Conservation (phyloP, 2,113 vertebrate species). For the Albula glossodonta region DNA sequence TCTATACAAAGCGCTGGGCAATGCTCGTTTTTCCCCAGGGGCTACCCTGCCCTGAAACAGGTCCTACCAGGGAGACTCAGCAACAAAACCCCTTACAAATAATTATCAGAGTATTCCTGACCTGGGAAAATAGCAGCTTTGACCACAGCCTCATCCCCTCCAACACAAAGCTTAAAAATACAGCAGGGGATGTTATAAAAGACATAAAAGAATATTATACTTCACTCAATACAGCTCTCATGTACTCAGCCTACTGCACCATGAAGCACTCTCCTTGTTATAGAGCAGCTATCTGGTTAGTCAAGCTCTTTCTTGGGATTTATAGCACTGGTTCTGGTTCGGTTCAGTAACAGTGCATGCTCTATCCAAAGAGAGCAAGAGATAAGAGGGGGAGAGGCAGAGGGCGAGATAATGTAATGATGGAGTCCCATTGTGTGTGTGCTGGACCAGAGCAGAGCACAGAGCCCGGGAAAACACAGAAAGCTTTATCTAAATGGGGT, state of each 20-base stretch:
- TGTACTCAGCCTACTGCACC: background rate
- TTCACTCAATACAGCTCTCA: background rate
- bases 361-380: conserved; percentile 29
- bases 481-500: conserved; percentile 43
- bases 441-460: conserved; percentile 44
- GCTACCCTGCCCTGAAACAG: background rate
- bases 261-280: background rate
- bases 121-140: background rate
- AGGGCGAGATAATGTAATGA: conserved; percentile 45
- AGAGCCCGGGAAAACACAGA: background rate
- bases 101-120: background rate
- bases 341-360: conserved; percentile 2
- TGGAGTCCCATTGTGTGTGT: conserved; percentile 48
- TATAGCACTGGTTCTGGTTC: background rate
- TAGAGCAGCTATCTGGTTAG: background rate
- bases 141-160: background rate
- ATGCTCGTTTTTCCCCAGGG: conserved; percentile 17
- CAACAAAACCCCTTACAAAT: background rate
- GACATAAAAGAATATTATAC: no score
- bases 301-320: conserved; percentile 44
- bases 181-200: background rate
- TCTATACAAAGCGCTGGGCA: conserved; percentile 40
- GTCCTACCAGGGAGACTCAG: background rate
- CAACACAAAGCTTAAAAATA: background rate
- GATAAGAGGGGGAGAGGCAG: conserved; percentile 35